A percentile compares a stretch with the other conserved stretches of the same genome.
phyloP scores from a whole-genome alignment of 35 echinoderm and acorn worm species.

The Ophiothrix spiculata region DNA sequence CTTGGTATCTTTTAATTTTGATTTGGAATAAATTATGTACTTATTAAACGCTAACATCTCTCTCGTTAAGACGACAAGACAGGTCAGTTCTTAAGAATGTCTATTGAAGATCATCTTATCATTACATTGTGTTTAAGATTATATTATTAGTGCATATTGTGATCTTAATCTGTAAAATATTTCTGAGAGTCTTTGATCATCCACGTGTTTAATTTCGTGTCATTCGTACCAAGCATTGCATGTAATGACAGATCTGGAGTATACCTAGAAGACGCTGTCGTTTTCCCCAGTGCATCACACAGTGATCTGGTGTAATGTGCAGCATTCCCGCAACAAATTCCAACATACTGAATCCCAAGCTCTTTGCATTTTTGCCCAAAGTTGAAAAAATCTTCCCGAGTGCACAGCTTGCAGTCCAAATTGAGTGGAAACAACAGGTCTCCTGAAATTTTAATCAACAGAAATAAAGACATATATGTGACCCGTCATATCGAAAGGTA shows the following conservation, averaged over 20 bases:
- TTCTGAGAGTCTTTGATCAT: not conserved
- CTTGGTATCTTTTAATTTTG: no score
- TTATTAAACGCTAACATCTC: no score
- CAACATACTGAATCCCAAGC: constrained; percentile 62
- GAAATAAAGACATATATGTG: no score
- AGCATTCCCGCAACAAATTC: constrained; percentile 79
- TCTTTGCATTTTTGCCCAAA: constrained; percentile 66
- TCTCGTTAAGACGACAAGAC: no score
- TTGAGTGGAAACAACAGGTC: constrained; percentile 41
- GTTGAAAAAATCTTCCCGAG: constrained; percentile 37
- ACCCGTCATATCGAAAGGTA: no score
- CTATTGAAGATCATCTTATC: no score
- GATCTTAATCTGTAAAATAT: not conserved
- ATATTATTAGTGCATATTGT: no score
- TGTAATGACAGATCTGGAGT: constrained; percentile 60
- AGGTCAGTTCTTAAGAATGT: no score
- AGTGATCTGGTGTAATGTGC: constrained; percentile 55
- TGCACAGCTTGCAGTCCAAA: constrained; percentile 48
- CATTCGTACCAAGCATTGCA: constrained; percentile 39
- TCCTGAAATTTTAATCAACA: no score
- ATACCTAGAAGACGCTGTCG: constrained; percentile 51
- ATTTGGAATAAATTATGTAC: no score
- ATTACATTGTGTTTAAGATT: no score
- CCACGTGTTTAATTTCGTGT: constrained; percentile 15
- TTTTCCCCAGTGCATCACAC: constrained; percentile 51